Evolutionary conservation across 2,888 invertebrate genomes (phyloP).

Genomic region (Drosophila trichaetosa): DNA sequence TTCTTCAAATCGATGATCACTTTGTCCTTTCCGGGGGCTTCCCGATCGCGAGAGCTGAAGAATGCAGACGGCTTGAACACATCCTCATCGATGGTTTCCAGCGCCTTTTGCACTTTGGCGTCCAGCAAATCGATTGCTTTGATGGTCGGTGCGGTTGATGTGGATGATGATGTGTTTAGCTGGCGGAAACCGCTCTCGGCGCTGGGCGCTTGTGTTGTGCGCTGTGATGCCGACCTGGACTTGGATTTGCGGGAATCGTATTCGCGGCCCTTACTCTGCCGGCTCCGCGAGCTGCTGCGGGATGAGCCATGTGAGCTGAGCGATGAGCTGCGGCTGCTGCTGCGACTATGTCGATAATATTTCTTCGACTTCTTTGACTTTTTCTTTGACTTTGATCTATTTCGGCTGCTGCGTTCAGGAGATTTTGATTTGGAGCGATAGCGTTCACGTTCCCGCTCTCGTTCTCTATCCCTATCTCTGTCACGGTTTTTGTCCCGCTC

Average conservation of each 20-base stretch:
- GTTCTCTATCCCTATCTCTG: conserved; percentile 62
- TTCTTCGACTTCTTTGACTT: conserved; percentile 81
- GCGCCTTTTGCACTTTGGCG: conserved; percentile 84
- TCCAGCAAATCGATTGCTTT: conserved; percentile 76
- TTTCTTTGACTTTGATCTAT: conserved; percentile 76
- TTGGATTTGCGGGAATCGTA: conserved; percentile 67
- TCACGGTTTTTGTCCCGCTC: too few species aligned
- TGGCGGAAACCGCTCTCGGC: conserved; percentile 68
- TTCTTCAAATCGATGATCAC: conserved; percentile 90
- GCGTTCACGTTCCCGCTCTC: conserved; percentile 62
- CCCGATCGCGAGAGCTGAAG: conserved; percentile 87
- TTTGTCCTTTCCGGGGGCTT: conserved; percentile 85
- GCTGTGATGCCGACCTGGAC: conserved; percentile 63
- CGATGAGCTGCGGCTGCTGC: conserved; percentile 73
- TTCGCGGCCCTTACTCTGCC: conserved; percentile 68
- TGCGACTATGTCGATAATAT: conserved; percentile 75
- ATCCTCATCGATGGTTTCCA: conserved; percentile 90
- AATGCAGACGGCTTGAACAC: conserved; percentile 88
- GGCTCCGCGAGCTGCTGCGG: conserved; percentile 63
- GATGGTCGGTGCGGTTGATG: conserved; percentile 19
- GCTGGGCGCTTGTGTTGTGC: conserved; percentile 67
- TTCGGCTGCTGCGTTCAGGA: conserved; percentile 50
- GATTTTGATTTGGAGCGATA: conserved; percentile 73
- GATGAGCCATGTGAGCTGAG: conserved; percentile 55
- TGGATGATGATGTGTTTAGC: conserved; percentile 17